Evolutionary conservation across 2,888 invertebrate genomes (phyloP), one percentile per base, ranked within the genome.

Genomic region (Agonopterix arenella): DNA sequence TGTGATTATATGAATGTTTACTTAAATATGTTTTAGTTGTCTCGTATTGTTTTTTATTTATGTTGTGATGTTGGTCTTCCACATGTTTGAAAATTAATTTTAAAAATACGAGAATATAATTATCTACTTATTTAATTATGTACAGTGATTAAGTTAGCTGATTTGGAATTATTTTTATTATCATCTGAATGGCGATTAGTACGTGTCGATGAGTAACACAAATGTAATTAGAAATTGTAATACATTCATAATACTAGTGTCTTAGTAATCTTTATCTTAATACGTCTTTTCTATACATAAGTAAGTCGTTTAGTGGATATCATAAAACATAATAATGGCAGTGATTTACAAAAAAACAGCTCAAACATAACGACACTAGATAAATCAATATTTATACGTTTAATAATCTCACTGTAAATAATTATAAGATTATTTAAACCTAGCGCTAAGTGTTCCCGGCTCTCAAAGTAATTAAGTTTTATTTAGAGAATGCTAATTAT

Each of bases 11-110:
- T 16, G 46, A 38, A 13, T 46, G 11, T 51, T 47, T 47, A 45
- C 28, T 40, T 40, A 36, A 37, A 9, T 40, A n/a, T n/a, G 40
- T n/a, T n/a, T 49, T 36, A 48, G 47, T 47, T 46, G 46, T 78
- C 74, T 80, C 28, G 69, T 78, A 74, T 80, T 5, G 69, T 80
- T 84, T 80, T 80, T 70, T 80, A 80, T 86, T 88, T 88, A 81
- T 83, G 83, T 88, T 88, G 88, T 89, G 89, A 89, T 88, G 80
- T 86, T 79, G 71, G 89, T 88, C 89, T 89, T 89, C 89, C 89
- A 89, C 68, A 67, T 75, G 71, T 82, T 78, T 79, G 62, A 70
- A 72, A 66, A 61, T 68, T 72, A 74, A 67, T 78, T 73, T 76
- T 74, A 74, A 75, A 73, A 75, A 76, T 64, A 61, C 5, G 64